phyloP scores from a whole-genome alignment of 1,140 invertebrate species.

The Riptortus pedestris region DNA sequence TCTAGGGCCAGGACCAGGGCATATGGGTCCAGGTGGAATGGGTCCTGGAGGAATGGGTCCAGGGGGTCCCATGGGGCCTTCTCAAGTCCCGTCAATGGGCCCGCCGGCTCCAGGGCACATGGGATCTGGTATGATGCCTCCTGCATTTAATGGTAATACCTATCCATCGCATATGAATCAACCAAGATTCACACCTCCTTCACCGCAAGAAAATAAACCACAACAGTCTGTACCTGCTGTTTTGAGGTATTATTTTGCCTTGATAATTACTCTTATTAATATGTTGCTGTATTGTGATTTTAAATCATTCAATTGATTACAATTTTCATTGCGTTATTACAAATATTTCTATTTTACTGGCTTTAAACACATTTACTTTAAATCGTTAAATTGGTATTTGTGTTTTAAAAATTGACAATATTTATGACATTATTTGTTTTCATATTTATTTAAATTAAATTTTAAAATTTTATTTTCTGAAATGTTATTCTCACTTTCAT shows the following conservation, averaged over 20 bases:
- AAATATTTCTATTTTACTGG: too few species aligned
- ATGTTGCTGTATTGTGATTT: too few species aligned
- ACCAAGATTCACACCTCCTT: neutral
- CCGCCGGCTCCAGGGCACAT: constrained; percentile 16
- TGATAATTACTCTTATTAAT: too few species aligned
- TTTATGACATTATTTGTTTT: neutral
- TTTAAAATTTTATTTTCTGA: too few species aligned
- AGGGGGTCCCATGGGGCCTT: constrained; percentile 4
- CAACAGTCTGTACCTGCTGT: constrained; percentile 25
- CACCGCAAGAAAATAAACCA: constrained; percentile 10
- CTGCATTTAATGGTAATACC: neutral
- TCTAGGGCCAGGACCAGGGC: neutral
- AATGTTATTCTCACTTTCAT: too few species aligned
- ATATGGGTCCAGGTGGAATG: constrained; percentile 17
- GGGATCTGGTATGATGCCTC: constrained; percentile 26
- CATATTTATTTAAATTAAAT: neutral
- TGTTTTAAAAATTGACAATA: neutral
- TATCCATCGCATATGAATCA: neutral
- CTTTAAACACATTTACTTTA: too few species aligned
- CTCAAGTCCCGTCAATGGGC: constrained; percentile 11
- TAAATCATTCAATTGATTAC: too few species aligned
- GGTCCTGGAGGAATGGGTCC: constrained; percentile 23
- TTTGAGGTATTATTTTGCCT: constrained; percentile 26
- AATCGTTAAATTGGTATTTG: neutral
- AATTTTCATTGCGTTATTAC: too few species aligned